Conservation (phyloP, 2,797 vertebrate genomes). For the Onychomys torridus region DNA sequence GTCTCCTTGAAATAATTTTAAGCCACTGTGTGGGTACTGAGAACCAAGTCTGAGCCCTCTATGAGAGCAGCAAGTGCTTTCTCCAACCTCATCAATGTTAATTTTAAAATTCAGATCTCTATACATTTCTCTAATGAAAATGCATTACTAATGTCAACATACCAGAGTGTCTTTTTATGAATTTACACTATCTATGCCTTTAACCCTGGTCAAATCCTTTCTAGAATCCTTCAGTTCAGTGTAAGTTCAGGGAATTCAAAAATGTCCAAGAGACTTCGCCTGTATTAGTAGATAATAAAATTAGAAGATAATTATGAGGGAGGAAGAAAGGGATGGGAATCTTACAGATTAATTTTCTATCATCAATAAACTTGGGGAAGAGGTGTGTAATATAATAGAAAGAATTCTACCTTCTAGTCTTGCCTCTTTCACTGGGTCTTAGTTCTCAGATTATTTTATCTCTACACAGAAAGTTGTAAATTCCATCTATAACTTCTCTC, state of each 20-base stretch:
- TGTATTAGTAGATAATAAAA: background rate
- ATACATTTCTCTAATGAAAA: background rate
- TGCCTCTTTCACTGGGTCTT: background rate
- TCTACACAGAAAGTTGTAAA: background rate
- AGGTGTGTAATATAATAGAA: background rate
- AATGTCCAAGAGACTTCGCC: background rate
- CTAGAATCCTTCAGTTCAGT: background rate
- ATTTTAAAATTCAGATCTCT: background rate
- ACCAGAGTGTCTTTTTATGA: background rate
- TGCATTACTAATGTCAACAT: background rate
- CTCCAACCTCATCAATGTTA: background rate
- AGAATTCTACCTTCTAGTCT: background rate
- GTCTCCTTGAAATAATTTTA: background rate
- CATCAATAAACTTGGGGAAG: background rate
- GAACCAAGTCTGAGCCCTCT: background rate
- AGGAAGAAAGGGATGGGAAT: background rate
- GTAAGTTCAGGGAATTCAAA: background rate
- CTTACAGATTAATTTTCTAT: background rate
- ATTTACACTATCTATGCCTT: background rate
- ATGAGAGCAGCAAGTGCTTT: background rate
- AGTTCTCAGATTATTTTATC: background rate
- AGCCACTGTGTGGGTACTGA: background rate
- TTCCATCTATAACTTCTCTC: background rate
- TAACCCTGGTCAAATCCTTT: background rate
- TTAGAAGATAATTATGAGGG: background rate